phyloP scores from a whole-genome alignment of 2,888 invertebrate genomes.

The Dryocosmus kuriphilus region DNA sequence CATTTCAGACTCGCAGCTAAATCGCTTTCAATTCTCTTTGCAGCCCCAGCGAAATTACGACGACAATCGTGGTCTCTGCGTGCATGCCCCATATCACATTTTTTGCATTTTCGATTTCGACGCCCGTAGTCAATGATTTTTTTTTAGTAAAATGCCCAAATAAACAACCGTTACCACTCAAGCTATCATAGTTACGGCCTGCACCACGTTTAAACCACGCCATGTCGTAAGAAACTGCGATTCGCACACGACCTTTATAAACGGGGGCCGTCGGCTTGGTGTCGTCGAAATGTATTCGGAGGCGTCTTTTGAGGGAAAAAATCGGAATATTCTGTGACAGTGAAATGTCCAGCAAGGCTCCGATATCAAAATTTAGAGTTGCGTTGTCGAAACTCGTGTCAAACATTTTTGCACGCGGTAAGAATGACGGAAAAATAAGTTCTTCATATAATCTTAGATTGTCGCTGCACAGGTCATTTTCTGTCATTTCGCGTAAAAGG shows the following conservation, averaged over 20 bases:
- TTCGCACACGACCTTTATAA: slow-evolving; percentile 2
- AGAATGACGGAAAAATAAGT: background rate
- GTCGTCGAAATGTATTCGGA: background rate
- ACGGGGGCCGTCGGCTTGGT: background rate
- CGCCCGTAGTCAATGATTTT: background rate
- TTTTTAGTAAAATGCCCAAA: background rate
- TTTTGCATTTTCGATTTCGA: slow-evolving; percentile 21
- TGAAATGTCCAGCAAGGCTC: background rate
- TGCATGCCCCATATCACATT: background rate
- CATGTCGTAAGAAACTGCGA: too few relatives aligned
- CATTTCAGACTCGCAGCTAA: slow-evolving; percentile 9
- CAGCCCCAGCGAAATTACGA: slow-evolving; percentile 9
- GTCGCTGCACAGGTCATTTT: background rate
- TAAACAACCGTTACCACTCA: slow-evolving; percentile 7
- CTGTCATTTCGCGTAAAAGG: background rate
- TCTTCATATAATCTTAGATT: background rate
- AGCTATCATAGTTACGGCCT: background rate
- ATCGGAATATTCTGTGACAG: background rate
- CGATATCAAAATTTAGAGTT: background rate
- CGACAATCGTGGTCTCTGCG: slow-evolving; percentile 6
- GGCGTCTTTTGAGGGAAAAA: background rate
- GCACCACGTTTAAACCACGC: too few relatives aligned
- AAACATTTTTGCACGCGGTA: background rate
- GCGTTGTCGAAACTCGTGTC: background rate
- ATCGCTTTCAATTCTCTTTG: slow-evolving; percentile 21